Evolutionary conservation across 2,113 vertebrate species (phyloP).

Genomic region (Vombatus ursinus): DNA sequence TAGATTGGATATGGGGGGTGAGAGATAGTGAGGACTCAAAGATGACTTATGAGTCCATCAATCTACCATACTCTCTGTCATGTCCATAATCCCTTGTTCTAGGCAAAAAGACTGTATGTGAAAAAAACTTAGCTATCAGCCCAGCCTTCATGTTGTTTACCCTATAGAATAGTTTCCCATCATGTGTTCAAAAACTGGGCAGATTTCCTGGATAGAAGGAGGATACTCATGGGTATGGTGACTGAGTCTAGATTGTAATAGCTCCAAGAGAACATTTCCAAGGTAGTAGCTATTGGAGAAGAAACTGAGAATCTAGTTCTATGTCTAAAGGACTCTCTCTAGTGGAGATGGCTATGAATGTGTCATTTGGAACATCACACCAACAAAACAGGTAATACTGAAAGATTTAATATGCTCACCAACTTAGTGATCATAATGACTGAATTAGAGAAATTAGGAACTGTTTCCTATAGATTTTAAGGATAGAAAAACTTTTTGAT

Average conservation of each 20-base stretch:
- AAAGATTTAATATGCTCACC: too few relatives aligned
- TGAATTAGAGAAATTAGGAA: background rate
- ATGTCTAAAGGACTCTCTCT: background rate
- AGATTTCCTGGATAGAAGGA: background rate
- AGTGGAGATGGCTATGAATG: background rate
- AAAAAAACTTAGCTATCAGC: too few relatives aligned
- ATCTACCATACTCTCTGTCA: background rate
- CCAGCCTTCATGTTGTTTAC: background rate
- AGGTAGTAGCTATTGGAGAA: too few relatives aligned
- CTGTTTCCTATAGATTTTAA: background rate
- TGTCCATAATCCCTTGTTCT: background rate
- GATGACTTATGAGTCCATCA: background rate
- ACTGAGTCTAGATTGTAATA: background rate
- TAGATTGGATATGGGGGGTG: background rate
- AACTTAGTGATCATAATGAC: background rate
- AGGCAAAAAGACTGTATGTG: too few relatives aligned
- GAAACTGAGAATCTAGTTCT: background rate
- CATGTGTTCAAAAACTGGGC: background rate
- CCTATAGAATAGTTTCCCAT: background rate
- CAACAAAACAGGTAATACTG: background rate
- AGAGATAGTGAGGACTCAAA: background rate
- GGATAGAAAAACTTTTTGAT: too few relatives aligned
- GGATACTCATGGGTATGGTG: background rate
- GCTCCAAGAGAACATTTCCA: background rate
- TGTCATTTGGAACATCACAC: background rate